phyloP scores from a whole-genome alignment of 2,797 vertebrate genomes.

The Anisognathus igniventris region DNA sequence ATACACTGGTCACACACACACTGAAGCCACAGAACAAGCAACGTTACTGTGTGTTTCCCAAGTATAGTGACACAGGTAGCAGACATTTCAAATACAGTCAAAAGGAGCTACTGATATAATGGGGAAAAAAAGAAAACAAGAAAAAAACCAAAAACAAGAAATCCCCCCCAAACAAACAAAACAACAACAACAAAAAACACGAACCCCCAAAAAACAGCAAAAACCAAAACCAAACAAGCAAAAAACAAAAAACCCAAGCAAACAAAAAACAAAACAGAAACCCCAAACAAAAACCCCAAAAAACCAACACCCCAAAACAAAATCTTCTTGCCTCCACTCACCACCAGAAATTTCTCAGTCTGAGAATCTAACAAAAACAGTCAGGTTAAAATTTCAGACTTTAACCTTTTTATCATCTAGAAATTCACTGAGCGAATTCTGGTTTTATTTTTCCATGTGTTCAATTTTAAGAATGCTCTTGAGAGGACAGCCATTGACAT shows the following conservation, averaged over 20 bases:
- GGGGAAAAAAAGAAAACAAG: not conserved
- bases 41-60: not conserved
- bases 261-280: not conserved
- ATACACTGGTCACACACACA: not conserved
- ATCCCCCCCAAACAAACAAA: not conserved
- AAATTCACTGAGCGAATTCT: not conserved
- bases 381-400: not conserved
- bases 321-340: not conserved
- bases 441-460: not conserved
- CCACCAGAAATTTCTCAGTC: not conserved
- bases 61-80: not conserved
- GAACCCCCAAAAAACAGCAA: not conserved
- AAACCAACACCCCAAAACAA: not conserved
- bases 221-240: not conserved
- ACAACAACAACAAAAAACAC: too few species aligned
- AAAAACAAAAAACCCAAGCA: not conserved
- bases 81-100: not conserved
- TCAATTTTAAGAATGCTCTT: not conserved
- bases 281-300: not conserved
- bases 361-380: not conserved
- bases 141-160: accelerated
- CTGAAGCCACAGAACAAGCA: not conserved
- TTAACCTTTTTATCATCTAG: not conserved
- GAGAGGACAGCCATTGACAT: not conserved
- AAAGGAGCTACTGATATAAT: not conserved